phyloP scores from a whole-genome alignment of 2,797 vertebrate genomes.

The Periparus ater region DNA sequence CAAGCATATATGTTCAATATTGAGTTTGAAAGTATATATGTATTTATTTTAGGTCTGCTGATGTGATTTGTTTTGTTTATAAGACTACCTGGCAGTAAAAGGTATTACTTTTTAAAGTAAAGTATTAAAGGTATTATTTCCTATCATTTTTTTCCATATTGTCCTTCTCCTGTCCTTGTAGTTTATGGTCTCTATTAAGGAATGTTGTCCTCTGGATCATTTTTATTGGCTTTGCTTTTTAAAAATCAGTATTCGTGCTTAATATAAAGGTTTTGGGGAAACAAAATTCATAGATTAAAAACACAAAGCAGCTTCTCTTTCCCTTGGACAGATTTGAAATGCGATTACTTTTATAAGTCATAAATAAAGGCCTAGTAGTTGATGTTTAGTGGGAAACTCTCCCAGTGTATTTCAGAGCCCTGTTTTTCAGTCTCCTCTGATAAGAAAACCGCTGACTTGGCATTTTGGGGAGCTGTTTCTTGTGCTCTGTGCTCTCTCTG shows the following conservation, averaged over 20 bases:
- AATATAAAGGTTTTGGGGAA: slow-evolving; percentile 6
- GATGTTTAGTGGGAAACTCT: slow-evolving; percentile 42
- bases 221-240: slow-evolving; percentile 47
- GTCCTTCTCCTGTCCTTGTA: background rate
- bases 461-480: background rate
- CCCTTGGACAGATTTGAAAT: slow-evolving; percentile 22
- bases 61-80: background rate
- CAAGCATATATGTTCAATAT: background rate
- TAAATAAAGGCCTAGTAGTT: slow-evolving; percentile 35
- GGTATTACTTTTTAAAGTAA: background rate
- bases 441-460: slow-evolving; percentile 31
- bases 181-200: slow-evolving; percentile 28
- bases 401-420: slow-evolving; percentile 30
- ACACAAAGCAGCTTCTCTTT: background rate
- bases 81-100: background rate
- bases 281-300: slow-evolving; percentile 11
- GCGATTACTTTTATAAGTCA: background rate
- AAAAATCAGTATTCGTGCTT: slow-evolving; percentile 36
- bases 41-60: background rate
- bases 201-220: slow-evolving; percentile 35
- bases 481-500: background rate
- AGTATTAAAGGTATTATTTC: background rate
- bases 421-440: slow-evolving; percentile 2
- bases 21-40: background rate
- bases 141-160: background rate